Evolutionary conservation across 2,797 vertebrate genomes (phyloP).

Genomic region (Orestias chungarensis): DNA sequence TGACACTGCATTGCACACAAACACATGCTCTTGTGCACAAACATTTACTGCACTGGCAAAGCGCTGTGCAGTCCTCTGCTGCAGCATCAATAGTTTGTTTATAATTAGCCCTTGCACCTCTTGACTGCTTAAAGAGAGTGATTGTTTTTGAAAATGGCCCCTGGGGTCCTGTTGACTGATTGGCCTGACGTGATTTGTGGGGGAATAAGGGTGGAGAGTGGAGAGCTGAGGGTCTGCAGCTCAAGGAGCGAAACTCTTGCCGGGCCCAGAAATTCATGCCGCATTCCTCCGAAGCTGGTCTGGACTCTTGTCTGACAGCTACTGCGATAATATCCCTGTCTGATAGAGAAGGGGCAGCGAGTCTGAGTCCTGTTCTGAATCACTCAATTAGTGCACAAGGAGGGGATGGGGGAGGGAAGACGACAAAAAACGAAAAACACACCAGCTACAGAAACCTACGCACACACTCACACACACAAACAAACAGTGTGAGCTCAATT

Average conservation of each 20-base stretch:
- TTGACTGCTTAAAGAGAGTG: constrained; percentile 82
- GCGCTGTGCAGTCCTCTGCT: constrained; percentile 63
- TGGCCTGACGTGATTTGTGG: constrained; percentile 73
- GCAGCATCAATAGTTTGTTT: constrained; percentile 83
- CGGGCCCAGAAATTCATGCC: constrained; percentile 48
- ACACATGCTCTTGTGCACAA: constrained; percentile 31
- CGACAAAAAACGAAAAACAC: constrained; percentile 41
- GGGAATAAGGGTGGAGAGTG: constrained; percentile 18
- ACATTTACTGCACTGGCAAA: constrained; percentile 61
- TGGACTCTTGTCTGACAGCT: constrained; percentile 79
- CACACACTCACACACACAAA: constrained; percentile 26
- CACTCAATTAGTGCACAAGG: constrained; percentile 74
- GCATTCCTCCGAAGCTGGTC: constrained; percentile 79
- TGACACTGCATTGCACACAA: constrained; percentile 16
- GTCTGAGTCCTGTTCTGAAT: constrained; percentile 78
- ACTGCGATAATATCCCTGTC: constrained; percentile 77
- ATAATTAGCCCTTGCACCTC: constrained; percentile 86
- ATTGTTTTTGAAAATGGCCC: constrained; percentile 82
- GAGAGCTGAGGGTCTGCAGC: constrained; percentile 41
- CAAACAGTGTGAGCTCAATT: constrained; percentile 64
- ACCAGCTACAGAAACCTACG: constrained; percentile 38
- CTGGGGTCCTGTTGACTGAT: constrained; percentile 80
- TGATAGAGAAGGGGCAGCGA: constrained; percentile 72
- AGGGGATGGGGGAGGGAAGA: constrained; percentile 25
- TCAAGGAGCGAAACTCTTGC: constrained; percentile 59